Evolutionary conservation across 2,113 vertebrate species (phyloP), one percentile per base, ranked within the genome.

Genomic region (Speoplatyrhinus poulsoni): DNA sequence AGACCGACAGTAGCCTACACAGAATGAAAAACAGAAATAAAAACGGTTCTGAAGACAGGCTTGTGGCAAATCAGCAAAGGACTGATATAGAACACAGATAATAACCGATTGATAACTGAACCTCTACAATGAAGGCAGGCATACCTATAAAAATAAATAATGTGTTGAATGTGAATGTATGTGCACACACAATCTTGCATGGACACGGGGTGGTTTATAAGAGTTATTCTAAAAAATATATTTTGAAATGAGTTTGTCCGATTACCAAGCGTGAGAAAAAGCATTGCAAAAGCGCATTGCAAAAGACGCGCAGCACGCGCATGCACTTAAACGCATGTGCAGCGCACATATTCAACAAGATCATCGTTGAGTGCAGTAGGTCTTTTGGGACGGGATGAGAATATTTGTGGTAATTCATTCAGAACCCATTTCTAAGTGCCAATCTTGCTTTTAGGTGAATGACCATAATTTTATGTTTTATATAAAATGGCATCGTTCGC

Each of bases 381-480:
- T 70, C 79, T 85, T 85, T 87, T 89, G 86, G 85, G 81, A 41
- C 36, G 36, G 36, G 7, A 41, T 41, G 36, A 87, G 67, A 5
- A 77, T 81, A 87, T 89, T 87, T 88, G 83, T 82, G 81, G 86
- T 87, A 85, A 87, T 89, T 90, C 86, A 84, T 88, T 86, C 86
- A 82, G 72, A 83, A 84, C 80, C 77, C 83, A 89, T 89, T 88
- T 80, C 73, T 90, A 90, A 90, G 87, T 89, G 87, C 87, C 89
- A 89, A 89, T 90, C 85, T 86, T 86, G 85, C 82, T 88, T 82
- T 89, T 84, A 87, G 83, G 83, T 82, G 89, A 87, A 80, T 87
- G 76, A 85, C 81, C 82, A 84, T 84, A 83, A 87, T 90, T 89
- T 90, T 87, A 90, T 89, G 83, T 85, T 72, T 73, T 75, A 87